Percentiles rank a stretch among this genome's conserved stretches.
Evolutionary conservation across 2,888 invertebrate species (phyloP).

Genomic region (Clanis bilineata): DNA sequence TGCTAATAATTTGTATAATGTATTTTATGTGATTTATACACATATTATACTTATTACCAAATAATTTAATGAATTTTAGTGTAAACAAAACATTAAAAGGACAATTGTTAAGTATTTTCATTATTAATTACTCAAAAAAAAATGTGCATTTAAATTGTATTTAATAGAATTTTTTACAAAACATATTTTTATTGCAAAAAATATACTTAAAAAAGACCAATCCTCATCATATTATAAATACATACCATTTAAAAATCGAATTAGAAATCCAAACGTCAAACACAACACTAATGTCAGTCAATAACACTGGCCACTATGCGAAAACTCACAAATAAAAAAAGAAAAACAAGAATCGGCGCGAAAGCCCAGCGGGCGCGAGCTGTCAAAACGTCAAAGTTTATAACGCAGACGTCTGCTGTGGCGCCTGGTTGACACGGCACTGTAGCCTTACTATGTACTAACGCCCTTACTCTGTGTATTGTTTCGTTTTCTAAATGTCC

Average conservation of each 20-base stretch:
- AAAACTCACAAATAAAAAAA: conserved; percentile 21
- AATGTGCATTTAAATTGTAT: background rate
- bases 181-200: background rate
- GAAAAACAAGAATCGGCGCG: conserved; percentile 24
- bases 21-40: too few relatives aligned
- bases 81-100: too few relatives aligned
- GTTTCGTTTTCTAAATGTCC: background rate
- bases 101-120: too few relatives aligned
- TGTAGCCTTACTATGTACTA: conserved; percentile 22
- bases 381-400: conserved; percentile 37
- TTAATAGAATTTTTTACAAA: background rate
- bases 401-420: conserved; percentile 38
- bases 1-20: too few relatives aligned
- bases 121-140: background rate
- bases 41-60: too few relatives aligned
- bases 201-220: too few relatives aligned
- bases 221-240: too few relatives aligned
- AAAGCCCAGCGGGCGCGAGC: conserved; percentile 24
- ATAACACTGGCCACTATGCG: conserved; percentile 22
- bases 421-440: conserved; percentile 48
- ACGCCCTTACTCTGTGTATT: background rate
- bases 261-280: conserved; percentile 25
- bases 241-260: conserved; percentile 15
- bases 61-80: too few relatives aligned
- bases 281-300: conserved; percentile 19